phyloP scores from a whole-genome alignment of 1,140 invertebrate genomes.

The Cydia strobilella region DNA sequence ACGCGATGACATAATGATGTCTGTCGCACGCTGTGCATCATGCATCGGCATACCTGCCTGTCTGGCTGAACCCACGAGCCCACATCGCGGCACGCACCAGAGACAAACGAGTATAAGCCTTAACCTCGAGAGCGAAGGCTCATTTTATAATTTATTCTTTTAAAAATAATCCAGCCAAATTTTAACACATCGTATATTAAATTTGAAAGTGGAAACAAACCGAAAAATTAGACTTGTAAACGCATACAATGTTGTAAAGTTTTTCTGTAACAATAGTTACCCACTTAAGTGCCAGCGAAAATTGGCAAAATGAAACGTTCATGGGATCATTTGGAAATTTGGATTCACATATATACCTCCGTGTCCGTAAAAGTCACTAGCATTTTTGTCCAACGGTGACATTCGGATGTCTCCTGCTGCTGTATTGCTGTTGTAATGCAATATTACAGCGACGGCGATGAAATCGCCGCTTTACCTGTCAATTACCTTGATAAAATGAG shows the following conservation, averaged over 20 bases:
- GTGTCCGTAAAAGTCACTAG: too few species aligned
- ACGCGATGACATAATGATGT: constrained; percentile 62
- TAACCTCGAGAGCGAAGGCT: background rate
- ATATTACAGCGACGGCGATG: too few species aligned
- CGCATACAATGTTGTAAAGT: background rate
- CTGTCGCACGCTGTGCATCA: constrained; percentile 37
- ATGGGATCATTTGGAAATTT: too few species aligned
- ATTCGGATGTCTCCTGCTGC: too few species aligned
- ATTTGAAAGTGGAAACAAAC: constrained; percentile 20
- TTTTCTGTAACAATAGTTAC: background rate
- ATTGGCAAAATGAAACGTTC: too few species aligned
- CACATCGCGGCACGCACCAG: background rate
- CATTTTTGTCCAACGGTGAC: too few species aligned
- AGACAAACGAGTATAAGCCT: background rate
- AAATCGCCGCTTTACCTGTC: too few species aligned
- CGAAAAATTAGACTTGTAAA: background rate
- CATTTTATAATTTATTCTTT: background rate
- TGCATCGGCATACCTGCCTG: constrained; percentile 28
- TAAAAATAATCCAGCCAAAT: background rate
- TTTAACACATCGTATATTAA: constrained; percentile 23
- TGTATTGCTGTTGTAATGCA: too few species aligned
- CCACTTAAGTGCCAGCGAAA: background rate
- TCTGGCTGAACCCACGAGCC: constrained; percentile 8
- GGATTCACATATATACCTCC: too few species aligned
- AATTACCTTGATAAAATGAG: too few species aligned